Conservation (phyloP, 2,888 invertebrate genomes). For the Eupithecia subfuscata region DNA sequence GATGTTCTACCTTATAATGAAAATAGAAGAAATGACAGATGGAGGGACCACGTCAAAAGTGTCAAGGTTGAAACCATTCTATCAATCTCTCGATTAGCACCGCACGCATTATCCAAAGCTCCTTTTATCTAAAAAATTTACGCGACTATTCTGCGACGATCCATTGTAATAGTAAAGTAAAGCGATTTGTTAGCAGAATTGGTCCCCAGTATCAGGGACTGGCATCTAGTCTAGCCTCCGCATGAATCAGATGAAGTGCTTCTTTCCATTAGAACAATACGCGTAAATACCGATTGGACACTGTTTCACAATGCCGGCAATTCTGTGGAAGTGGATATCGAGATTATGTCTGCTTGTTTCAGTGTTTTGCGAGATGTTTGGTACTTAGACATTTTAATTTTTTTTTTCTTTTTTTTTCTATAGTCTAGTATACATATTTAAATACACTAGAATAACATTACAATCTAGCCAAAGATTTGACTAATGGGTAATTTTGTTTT, state of each 20-base stretch:
- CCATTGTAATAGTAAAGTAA: background rate
- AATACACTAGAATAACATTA: too few species aligned
- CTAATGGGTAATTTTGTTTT: too few species aligned
- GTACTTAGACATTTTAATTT: background rate
- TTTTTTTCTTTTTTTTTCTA: too few species aligned
- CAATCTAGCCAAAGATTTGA: too few species aligned
- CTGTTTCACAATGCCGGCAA: conserved; percentile 11
- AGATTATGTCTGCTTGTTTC: background rate
- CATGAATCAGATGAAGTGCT: conserved; percentile 51
- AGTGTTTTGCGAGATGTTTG: background rate
- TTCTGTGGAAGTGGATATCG: conserved; percentile 4
- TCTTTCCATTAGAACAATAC: conserved; percentile 52
- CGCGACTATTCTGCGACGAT: background rate
- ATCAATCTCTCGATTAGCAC: background rate
- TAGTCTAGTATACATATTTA: too few species aligned
- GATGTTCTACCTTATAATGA: background rate
- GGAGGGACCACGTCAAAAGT: background rate
- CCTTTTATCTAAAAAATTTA: background rate
- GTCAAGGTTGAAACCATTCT: background rate
- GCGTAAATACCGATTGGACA: conserved; percentile 46
- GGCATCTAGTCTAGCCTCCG: conserved; percentile 48
- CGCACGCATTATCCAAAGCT: background rate
- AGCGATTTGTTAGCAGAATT: background rate
- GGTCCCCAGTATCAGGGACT: conserved; percentile 46
- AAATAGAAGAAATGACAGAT: background rate